Base-by-base conservation (phyloP, 1,140 invertebrate genomes). In the Aricia agestis region DNA sequence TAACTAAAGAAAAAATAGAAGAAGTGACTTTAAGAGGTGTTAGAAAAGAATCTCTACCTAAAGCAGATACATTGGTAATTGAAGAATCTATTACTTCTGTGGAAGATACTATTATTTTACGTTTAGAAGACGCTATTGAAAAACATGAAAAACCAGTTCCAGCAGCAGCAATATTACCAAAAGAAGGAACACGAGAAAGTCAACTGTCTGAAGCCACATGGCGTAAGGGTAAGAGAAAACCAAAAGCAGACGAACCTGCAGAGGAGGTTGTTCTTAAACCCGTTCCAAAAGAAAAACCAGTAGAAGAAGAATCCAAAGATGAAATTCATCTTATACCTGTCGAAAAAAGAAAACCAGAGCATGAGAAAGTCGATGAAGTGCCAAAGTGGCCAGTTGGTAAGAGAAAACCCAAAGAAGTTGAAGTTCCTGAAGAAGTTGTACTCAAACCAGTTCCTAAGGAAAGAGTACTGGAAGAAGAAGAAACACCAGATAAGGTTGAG, bases 51-150 rank as follows among this genome's bases (percentile, higher is more conserved):
- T 79, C 78, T 61, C 59, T 78, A 18, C 61, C 80, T 68, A 82
- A 81, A 72, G n/a, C 71, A 57, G 81, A 84, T 67, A 78, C 78
- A 31, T 9, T 82, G 66, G 70, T 84, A 57, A 78, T 81, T 67
- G 86, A 88, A 72, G 83, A 87, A 72, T 81, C 79, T 11, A 13
- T 84, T 6, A 82, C 75, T 52, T 76, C 75, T 36, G 78, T 81
- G 63, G 83, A 92, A 83, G 87, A 91, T 68, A 87, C 82, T 17
- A 79, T 88, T 36, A 82, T 89, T 69, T 72, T 91, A 65, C 45
- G 72, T 63, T 17, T 65, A 17, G 65, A 75, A 58, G 25, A 31
- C 74, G 45, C 52, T n/a, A 66, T 61, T 41, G 68, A 77, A 66
- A 19, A 70, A 25, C 36, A 67, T 66, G 72, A 71, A 13, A 75